Conservation (phyloP, 2,113 vertebrate species). For the Toxotes chatareus region DNA sequence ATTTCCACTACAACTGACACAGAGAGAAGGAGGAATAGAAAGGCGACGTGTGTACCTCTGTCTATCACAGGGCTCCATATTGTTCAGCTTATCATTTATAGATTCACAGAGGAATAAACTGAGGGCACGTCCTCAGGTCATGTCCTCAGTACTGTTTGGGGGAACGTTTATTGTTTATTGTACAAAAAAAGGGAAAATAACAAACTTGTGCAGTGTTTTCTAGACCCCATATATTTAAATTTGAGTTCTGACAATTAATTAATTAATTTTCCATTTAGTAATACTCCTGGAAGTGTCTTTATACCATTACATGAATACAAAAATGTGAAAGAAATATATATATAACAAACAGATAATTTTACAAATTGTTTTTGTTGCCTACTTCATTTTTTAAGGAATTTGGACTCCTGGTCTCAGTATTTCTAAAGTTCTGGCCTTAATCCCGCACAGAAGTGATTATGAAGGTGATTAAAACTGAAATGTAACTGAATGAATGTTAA, state of each 20-base stretch:
- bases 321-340: too few species aligned
- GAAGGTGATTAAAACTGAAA: slow-evolving; percentile 19
- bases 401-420: not conserved
- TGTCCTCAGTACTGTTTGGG: not conserved
- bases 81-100: not conserved
- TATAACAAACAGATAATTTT: not conserved
- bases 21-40: not conserved
- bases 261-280: not conserved
- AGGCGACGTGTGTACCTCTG: not conserved
- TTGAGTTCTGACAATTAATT: not conserved
- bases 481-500: slow-evolving; percentile 39
- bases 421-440: not conserved
- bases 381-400: not conserved
- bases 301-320: too few species aligned
- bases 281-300: not conserved
- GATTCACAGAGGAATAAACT: not conserved
- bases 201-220: not conserved
- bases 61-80: not conserved
- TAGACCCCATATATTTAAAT: not conserved
- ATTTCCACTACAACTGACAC: slow-evolving; percentile 21
- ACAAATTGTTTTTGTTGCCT: not conserved
- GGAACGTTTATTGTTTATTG: not conserved
- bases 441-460: not conserved
- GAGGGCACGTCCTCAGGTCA: not conserved
- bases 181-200: not conserved